Evolutionary conservation across 2,888 invertebrate genomes (phyloP).

Genomic region (Chrysolina haemoptera): DNA sequence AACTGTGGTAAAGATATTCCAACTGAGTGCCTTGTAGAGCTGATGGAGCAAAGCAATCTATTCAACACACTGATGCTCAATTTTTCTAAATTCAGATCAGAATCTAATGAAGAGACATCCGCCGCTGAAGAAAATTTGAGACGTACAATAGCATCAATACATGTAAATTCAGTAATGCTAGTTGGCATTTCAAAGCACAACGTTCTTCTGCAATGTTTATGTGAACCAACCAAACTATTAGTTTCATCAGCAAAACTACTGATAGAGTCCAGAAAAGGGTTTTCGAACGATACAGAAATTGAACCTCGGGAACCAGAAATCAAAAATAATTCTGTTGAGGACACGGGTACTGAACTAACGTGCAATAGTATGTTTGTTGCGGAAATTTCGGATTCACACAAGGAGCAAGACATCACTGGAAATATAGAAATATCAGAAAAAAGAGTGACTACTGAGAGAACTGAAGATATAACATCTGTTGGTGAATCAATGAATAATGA

Average conservation of each 20-base stretch:
- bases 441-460: neutral
- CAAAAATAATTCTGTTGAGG: neutral
- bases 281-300: conserved; percentile 32
- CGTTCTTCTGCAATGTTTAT: conserved; percentile 37
- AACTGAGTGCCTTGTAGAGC: neutral
- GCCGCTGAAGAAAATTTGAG: neutral
- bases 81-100: conserved; percentile 6
- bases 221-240: conserved; percentile 45
- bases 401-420: neutral
- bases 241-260: conserved; percentile 23
- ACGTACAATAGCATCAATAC: conserved; percentile 21
- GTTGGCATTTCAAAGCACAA: conserved; percentile 23
- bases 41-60: conserved; percentile 22
- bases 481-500: neutral
- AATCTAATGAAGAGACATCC: neutral
- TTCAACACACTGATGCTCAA: conserved; percentile 16
- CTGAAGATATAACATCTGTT: neutral
- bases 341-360: too few species aligned
- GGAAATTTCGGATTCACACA: neutral
- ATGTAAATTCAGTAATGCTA: conserved; percentile 22
- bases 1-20: conserved; percentile 19
- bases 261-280: neutral
- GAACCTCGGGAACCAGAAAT: neutral
- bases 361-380: too few species aligned
- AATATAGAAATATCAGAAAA: neutral